Evolutionary conservation across 2,113 vertebrate genomes (phyloP), one percentile per base, ranked within the genome.

Genomic region (Rhea pennata): DNA sequence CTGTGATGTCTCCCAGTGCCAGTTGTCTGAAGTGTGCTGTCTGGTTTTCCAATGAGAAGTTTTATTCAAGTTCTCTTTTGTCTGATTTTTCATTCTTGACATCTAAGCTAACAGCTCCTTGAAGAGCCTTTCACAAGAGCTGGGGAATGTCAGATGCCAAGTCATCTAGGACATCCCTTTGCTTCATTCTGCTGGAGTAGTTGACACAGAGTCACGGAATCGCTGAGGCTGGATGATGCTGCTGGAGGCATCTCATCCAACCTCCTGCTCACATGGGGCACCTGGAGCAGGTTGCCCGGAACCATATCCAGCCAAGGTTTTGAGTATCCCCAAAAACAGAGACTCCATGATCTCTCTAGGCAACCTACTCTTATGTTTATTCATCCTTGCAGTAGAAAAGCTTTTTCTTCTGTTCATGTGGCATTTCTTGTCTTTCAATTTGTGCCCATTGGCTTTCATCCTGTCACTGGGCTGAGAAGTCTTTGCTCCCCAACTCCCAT

Each of bases 131-230:
- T 78, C 36, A 12, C 66, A 71, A 36, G 40, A 44, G 10, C 42
- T 26, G 51, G 5, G 22, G 42, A 12, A 8, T 29, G 3, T 6
- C 0, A 0, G 5, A 67, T 22, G 29, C 40, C 21, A 27, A 26
- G 65, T 29, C 26, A 15, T 6, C 26, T 3, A 0, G 50, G 44
- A 15, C 33, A 39, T 21, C 71, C 61, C 29, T 51, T 2, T 8
- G 31, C 62, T 62, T 36, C 4, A 10, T 21, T 70, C 15, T 70
- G 27, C 73, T 40, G 54, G 40, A n/a, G 59, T 54, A 40, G 42
- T 42, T 5, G 33, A 31, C 2, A 2, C 39, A 71, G 53, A 48
- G 46, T 48, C 17, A 46, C 46, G 16, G 46, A 46, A 46, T 12
- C 10, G 5, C 51, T 53, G 51, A 53, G 51, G 21, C 51, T 8